Conservation (phyloP, 1,140 invertebrate genomes). For the Ganaspis sp. region DNA sequence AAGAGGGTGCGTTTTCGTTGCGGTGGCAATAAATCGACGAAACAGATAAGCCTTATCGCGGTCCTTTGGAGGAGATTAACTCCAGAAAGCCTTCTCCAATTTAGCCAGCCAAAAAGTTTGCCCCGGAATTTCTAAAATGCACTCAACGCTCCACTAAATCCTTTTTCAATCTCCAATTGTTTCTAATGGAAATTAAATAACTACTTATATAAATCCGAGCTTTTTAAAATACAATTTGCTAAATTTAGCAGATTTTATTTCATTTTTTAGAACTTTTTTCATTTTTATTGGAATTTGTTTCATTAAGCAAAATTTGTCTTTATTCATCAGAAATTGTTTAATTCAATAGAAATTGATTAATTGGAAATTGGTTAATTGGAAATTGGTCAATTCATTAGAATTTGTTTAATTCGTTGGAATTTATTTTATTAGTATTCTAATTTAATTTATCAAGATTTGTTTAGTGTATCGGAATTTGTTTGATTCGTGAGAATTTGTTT, state of each 20-base stretch:
- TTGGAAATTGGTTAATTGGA: no score
- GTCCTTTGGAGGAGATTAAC: slow-evolving; percentile 64
- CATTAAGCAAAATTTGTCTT: no score
- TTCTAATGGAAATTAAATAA: background rate
- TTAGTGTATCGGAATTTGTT: no score
- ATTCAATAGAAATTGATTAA: no score
- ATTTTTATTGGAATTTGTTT: no score
- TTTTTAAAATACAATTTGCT: background rate
- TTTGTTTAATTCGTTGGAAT: no score
- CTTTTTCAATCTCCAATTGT: background rate
- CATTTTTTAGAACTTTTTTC: no score
- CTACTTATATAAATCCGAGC: background rate
- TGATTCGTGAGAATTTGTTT: no score
- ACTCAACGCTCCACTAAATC: background rate
- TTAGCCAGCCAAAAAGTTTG: slow-evolving; percentile 49
- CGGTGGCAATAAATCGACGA: slow-evolving; percentile 71
- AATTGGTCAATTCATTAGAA: no score
- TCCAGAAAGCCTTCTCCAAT: slow-evolving; percentile 49
- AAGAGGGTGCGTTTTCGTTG: slow-evolving; percentile 70
- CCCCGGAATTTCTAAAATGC: slow-evolving; percentile 50
- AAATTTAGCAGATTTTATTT: background rate
- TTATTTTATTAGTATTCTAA: no score
- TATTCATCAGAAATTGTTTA: no score
- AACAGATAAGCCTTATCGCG: slow-evolving; percentile 73
- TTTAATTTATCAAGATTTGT: no score